Evolutionary conservation across 2,113 vertebrate genomes (phyloP), one percentile per base, ranked within the genome.

Genomic region (Rhadina sibilatrix): DNA sequence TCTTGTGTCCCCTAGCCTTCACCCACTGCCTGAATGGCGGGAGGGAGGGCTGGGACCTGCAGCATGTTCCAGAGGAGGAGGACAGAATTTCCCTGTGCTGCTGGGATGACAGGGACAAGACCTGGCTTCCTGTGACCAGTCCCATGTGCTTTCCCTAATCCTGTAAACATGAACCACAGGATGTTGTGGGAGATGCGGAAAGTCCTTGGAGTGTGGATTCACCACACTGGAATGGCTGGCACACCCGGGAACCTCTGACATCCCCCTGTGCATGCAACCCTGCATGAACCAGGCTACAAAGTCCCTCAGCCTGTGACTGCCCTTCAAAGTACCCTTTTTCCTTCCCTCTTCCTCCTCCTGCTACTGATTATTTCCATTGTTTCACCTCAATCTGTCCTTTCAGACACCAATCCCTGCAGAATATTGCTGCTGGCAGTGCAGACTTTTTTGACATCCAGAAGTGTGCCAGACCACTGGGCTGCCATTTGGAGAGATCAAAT

Each of bases 401-500:
- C 83, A 56, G 84, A 94, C 70, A 4, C 64, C 42, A 82, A 69
- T 57, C 92, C 83, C 96, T 66, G 85, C 75, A 81, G 89, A 83
- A 77, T 19, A 12, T 50, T 38, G 87, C 96, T 94, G 89, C 78
- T 96, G 93, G 90, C 52, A 3, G 33, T 5, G 44, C 46, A 54
- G 86, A 19, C 89, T 92, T 89, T 53, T 90, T 50, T 94, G 94
- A 88, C 94, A 81, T 95, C 77, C 69, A 96, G 87, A 95, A 92
- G 85, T 20, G 53, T 89, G 94, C 87, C 94, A 81, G 89, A 79
- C 82, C 74, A 92, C 79, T 57, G 87, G 83, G 92, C 91, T 95
- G 85, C 91, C 78, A 56, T 96, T 93, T 77, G 85, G 74, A 95
- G 91, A 90, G 87, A 96, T 94, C 87, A 93, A 82, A 96, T 69